phyloP scores from a whole-genome alignment of 2,797 vertebrate genomes.

The Hozukius guyotensis region DNA sequence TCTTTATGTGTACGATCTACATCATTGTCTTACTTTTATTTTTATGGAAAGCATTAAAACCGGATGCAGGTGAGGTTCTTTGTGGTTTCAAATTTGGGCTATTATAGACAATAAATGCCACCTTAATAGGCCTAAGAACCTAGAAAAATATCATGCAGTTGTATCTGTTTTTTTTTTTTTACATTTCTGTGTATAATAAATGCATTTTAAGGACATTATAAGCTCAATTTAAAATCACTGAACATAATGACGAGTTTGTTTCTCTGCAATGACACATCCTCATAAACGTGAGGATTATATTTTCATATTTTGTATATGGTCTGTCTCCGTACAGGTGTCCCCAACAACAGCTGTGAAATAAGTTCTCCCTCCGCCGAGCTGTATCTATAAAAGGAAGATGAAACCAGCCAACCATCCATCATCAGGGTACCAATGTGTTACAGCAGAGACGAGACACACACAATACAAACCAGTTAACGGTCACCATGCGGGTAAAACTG shows the following conservation, averaged over 20 bases:
- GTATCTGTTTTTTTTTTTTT: background rate
- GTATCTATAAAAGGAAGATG: background rate
- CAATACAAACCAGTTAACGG: slow-evolving; percentile 32
- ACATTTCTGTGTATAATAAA: background rate
- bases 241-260: background rate
- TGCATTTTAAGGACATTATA: background rate
- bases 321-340: slow-evolving; percentile 4
- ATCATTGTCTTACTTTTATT: background rate
- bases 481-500: slow-evolving; percentile 33
- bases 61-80: background rate
- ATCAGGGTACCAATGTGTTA: background rate
- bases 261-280: background rate
- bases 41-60: background rate
- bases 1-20: background rate
- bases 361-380: background rate
- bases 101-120: background rate
- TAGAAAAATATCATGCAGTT: background rate
- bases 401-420: background rate
- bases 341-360: background rate
- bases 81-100: background rate
- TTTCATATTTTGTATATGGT: background rate
- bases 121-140: background rate
- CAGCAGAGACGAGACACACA: slow-evolving; percentile 2
- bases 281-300: background rate
- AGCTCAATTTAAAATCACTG: background rate